phyloP scores from a whole-genome alignment of 2,888 invertebrate species.

The Apeira syringaria region DNA sequence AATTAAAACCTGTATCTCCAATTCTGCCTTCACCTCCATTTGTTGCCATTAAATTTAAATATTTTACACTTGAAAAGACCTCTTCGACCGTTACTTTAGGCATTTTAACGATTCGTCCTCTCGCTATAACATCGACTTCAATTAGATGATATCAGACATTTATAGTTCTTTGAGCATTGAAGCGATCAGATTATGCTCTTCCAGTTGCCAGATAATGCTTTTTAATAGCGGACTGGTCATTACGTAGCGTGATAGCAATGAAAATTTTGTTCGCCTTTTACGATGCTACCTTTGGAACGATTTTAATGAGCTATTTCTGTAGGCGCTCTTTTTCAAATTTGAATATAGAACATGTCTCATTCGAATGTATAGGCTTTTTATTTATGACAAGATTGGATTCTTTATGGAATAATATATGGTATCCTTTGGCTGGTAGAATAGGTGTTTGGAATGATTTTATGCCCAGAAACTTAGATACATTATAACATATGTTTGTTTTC shows the following conservation, averaged over 20 bases:
- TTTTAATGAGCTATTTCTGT: conserved; percentile 55
- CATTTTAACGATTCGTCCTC: conserved; percentile 64
- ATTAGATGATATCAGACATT: conserved; percentile 82
- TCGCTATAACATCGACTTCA: conserved; percentile 68
- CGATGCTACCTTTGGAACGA: conserved; percentile 47
- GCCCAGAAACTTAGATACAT: too few relatives aligned
- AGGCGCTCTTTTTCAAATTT: conserved; percentile 45
- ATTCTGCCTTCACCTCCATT: conserved; percentile 49
- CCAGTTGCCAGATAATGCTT: conserved; percentile 68
- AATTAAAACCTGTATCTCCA: conserved; percentile 52
- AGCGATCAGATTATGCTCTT: conserved; percentile 72
- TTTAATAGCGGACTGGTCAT: conserved; percentile 75
- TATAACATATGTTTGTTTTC: too few relatives aligned
- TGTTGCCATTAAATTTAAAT: conserved; percentile 70
- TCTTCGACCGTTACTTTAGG: conserved; percentile 49
- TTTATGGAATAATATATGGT: too few relatives aligned
- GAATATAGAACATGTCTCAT: conserved; percentile 22
- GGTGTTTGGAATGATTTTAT: too few relatives aligned
- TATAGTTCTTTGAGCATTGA: conserved; percentile 81
- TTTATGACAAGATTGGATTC: conserved; percentile 9
- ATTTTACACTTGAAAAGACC: conserved; percentile 66
- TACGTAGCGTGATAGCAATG: conserved; percentile 69
- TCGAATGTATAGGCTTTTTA: conserved; percentile 20
- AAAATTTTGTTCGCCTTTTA: conserved; percentile 74
- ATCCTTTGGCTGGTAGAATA: too few relatives aligned